These are phyloP conservation scores for Peribatodes rhomboidaria DNA, from an alignment of 2,888 invertebrate genomes.

Conservation along the genomic window DNA sequence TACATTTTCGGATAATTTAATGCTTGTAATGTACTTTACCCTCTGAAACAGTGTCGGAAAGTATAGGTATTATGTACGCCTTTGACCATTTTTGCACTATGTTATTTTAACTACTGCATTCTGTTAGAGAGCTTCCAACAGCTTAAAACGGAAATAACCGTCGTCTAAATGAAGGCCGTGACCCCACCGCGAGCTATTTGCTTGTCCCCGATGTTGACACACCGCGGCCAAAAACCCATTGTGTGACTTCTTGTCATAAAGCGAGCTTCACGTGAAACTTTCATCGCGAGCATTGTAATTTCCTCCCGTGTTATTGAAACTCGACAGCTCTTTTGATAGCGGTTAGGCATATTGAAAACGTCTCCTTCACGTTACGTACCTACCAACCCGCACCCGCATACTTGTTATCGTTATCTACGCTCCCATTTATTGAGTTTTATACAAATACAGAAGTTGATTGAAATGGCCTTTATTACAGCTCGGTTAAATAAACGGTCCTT, in stretches of 20 bases:
- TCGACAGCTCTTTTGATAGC: slow-evolving; percentile 62
- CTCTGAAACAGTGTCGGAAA: not conserved
- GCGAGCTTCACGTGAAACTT: slow-evolving; percentile 68
- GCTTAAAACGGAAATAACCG: slow-evolving; percentile 61
- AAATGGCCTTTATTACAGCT: slow-evolving; percentile 42
- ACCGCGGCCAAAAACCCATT: slow-evolving; percentile 79
- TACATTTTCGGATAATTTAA: slow-evolving; percentile 15
- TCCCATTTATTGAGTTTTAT: slow-evolving; percentile 48
- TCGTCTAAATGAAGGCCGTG: slow-evolving; percentile 76
- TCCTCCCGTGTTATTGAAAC: slow-evolving; percentile 68
- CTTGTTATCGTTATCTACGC: slow-evolving; percentile 43
- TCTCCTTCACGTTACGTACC: slow-evolving; percentile 53
- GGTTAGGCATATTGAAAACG: slow-evolving; percentile 58
- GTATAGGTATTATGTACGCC: not conserved
- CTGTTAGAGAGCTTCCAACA: slow-evolving; percentile 41
- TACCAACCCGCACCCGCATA: slow-evolving; percentile 31
- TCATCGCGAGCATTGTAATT: slow-evolving; percentile 69
- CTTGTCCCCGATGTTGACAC: slow-evolving; percentile 73
- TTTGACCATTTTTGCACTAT: not conserved
- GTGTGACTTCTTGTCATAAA: slow-evolving; percentile 77
- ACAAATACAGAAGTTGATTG: slow-evolving; percentile 44
- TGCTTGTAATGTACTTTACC: not conserved
- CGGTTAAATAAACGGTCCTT: slow-evolving; percentile 24
- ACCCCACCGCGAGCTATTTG: slow-evolving; percentile 80
- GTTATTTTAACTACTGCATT: slow-evolving; percentile 4